Evolutionary conservation across 2,797 vertebrate genomes (phyloP).

Genomic region (Pygocentrus nattereri): DNA sequence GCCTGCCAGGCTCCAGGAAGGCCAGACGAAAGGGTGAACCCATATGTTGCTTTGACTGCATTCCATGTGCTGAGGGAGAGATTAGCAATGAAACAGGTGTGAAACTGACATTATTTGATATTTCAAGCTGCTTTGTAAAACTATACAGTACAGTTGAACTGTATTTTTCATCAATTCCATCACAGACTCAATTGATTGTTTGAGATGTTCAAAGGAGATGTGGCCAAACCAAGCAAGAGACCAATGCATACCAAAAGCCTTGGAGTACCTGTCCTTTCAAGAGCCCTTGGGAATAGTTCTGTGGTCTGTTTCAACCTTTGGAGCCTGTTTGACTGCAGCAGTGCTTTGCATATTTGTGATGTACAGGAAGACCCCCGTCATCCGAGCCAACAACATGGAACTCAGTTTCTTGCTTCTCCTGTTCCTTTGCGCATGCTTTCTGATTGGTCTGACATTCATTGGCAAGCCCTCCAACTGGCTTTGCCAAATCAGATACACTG

Average conservation of each 20-base stretch:
- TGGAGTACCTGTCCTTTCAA: slow-evolving; percentile 74
- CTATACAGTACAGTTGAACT: neutral
- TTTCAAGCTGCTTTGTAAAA: neutral
- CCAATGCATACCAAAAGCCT: slow-evolving; percentile 68
- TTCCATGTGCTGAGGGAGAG: slow-evolving; percentile 77
- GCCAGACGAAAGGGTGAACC: slow-evolving; percentile 74
- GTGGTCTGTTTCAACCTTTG: slow-evolving; percentile 64
- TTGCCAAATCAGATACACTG: slow-evolving; percentile 74
- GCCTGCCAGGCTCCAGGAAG: slow-evolving; percentile 72
- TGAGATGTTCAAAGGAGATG: slow-evolving; percentile 68
- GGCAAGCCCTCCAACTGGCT: slow-evolving; percentile 76
- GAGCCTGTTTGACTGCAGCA: slow-evolving; percentile 65
- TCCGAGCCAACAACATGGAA: slow-evolving; percentile 80
- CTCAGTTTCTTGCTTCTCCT: slow-evolving; percentile 76
- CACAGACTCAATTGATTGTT: slow-evolving; percentile 75
- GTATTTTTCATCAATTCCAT: slow-evolving; percentile 10
- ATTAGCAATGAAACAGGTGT: slow-evolving; percentile 75
- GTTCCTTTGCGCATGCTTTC: slow-evolving; percentile 75
- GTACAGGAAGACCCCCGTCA: slow-evolving; percentile 72
- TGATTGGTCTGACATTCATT: slow-evolving; percentile 74
- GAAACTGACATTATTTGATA: neutral
- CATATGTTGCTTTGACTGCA: slow-evolving; percentile 79
- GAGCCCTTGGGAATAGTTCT: slow-evolving; percentile 74
- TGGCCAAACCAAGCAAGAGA: slow-evolving; percentile 72
- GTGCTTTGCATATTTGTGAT: slow-evolving; percentile 67